Evolutionary conservation across 1,140 invertebrate species (phyloP).

Genomic region (Drosophila bipectinata): DNA sequence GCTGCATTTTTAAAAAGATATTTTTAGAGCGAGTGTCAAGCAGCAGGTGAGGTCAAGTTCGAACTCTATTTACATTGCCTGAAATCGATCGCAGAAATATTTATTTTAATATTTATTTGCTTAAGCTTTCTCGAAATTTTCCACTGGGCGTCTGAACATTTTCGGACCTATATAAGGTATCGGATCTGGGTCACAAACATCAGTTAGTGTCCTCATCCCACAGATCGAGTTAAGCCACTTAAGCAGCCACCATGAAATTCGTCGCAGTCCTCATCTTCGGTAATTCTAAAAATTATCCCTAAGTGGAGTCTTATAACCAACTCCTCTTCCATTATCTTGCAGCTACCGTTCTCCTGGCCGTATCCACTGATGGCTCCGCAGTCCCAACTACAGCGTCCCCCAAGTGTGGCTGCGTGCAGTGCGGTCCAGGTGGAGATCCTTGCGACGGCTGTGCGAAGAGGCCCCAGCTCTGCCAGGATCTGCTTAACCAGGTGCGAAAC

Average conservation of each 20-base stretch:
- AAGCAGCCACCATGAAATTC: too few relatives aligned
- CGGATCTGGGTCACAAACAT: too few relatives aligned
- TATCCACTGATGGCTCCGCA: too few relatives aligned
- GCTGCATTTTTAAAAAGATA: background rate
- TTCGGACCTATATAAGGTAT: background rate
- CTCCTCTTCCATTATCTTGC: too few relatives aligned
- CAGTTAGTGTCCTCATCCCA: too few relatives aligned
- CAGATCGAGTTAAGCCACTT: too few relatives aligned
- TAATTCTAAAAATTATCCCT: too few relatives aligned
- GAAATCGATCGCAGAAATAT: background rate
- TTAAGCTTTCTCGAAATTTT: background rate
- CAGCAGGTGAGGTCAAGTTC: background rate
- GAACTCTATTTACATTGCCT: background rate
- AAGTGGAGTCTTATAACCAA: too few relatives aligned
- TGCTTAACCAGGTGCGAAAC: background rate
- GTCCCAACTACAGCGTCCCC: too few relatives aligned
- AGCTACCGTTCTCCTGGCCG: too few relatives aligned
- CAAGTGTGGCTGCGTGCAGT: background rate
- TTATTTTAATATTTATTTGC: background rate
- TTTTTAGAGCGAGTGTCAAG: background rate
- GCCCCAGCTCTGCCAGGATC: background rate
- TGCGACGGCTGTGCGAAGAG: background rate
- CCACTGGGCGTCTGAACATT: background rate
- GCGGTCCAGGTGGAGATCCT: slow-evolving; percentile 8
- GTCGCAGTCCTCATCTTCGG: too few relatives aligned